Base-by-base conservation (phyloP, 2,113 vertebrate species). In the Capreolus pygargus region DNA sequence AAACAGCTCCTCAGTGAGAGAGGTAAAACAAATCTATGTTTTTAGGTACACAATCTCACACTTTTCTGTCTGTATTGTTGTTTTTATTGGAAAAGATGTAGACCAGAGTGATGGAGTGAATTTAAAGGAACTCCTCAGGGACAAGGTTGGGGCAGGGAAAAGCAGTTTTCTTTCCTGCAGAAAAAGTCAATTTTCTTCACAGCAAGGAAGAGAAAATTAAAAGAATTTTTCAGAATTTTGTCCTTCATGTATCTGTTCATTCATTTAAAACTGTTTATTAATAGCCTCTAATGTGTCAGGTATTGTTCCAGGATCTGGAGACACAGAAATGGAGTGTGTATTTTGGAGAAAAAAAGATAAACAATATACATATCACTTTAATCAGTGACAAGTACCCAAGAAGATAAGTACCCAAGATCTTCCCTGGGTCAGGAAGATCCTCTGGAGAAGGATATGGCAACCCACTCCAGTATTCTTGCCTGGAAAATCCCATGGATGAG, bases 121-220 rank as follows among this genome's bases (percentile, higher is more conserved):
- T 7, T 79, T 64, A 82, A 76, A 70, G 21, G 27, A 36, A 57
- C 13, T 28, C 43, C 47, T 5, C 17, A 19, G 25, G 39, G 17
- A 28, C 19, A 45, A 82, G 3, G 8, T 4, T 0, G 60, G 21
- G 17, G 33, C 27, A 90, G 36, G 36, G n/a, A 60, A 87, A 94
- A 94, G 27, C 54, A 92, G 45, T 87, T 95, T 92, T 93, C 54
- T 25, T 89, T 16, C 43, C 30, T 78, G 23, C 28, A 95, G 89
- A 89, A 92, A 93, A 93, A 96, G 21, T 9, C 43, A 86, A 64
- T 92, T 91, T 95, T 93, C 54, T 93, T 86, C 33, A 45, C 54
- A 36, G n/a, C 3, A 36, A 95, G 93, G 27, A 76, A 94, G 25
- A 47, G 43, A 90, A 90, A 94, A 87, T 64, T 33, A 95, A 94